Evolutionary conservation across 2,888 invertebrate genomes (phyloP), one percentile per base, ranked within the genome.

Genomic region (Pachliopta kotzebuea): DNA sequence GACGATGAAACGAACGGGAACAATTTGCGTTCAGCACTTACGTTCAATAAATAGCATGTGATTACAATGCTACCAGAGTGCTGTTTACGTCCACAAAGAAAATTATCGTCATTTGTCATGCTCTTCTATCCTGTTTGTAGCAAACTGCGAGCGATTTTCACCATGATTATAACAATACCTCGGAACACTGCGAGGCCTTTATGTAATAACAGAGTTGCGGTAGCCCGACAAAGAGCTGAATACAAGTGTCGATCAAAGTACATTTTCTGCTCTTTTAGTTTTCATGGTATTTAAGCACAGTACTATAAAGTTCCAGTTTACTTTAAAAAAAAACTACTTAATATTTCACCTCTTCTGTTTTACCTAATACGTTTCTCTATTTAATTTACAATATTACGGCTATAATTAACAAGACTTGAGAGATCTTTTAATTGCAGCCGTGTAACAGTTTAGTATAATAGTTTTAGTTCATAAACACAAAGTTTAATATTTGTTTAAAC

Each of bases 81-180:
- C 71, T 71, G 74, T 77, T 74, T 78, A 73, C 72, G 72, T 75
- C 68, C 72, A 74, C 75, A 73, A 76, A 78, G 76, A 77, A 79
- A 81, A 85, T 83, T 73, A 68, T 74, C 71, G 71, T 75, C 76
- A 78, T 84, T 80, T 81, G 78, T 82, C 75, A 79, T 75, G 77
- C 74, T 72, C 69, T 76, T 75, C 74, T 71, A 71, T 70, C 66
- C 71, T 71, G 70, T 72, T 72, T 67, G 69, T 62, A 57, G 65
- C 65, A 70, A 74, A 65, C 69, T 72, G 74, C 73, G 69, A 74
- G 71, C 72, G 70, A 76, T 76, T 84, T 84, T 84, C 82, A 75
- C 80, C 73, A 70, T 74, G 71, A 75, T 75, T 71, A 67, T 70
- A 69, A 67, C 69, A 67, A 67, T 65, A 53, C 56, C 54, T 29